Conservation (phyloP, 2,797 vertebrate genomes). For the Acrossocheilus fasciatus region DNA sequence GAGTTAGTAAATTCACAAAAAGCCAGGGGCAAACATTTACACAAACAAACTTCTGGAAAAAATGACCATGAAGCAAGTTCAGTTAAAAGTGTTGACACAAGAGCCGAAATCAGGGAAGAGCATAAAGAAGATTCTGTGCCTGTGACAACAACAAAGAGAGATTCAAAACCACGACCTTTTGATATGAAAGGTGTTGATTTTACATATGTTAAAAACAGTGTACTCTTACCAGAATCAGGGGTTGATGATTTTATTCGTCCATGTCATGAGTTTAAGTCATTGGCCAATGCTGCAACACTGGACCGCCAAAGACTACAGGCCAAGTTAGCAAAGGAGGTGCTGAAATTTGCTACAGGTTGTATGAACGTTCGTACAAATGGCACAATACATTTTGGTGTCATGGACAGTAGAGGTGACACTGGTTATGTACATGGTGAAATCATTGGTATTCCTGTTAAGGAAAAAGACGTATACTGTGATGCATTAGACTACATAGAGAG, state of each 20-base stretch:
- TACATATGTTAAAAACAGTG: conserved; percentile 79
- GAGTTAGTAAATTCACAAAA: conserved; percentile 68
- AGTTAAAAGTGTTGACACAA: neutral
- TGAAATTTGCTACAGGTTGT: conserved; percentile 84
- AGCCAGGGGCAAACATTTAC: conserved; percentile 10
- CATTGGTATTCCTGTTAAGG: conserved; percentile 74
- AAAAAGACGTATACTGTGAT: conserved; percentile 79
- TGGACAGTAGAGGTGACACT: conserved; percentile 77
- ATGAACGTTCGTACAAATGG: conserved; percentile 87
- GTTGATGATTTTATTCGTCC: conserved; percentile 77
- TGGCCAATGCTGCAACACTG: conserved; percentile 72
- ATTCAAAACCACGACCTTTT: conserved; percentile 79
- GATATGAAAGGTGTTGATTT: conserved; percentile 71
- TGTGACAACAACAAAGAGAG: conserved; percentile 62
- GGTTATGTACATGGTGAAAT: conserved; percentile 81
- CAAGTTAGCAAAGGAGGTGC: conserved; percentile 83
- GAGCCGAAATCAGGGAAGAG: conserved; percentile 9
- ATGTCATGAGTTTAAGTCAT: conserved; percentile 87
- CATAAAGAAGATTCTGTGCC: conserved; percentile 2
- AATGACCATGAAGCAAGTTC: conserved; percentile 18
- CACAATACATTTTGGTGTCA: conserved; percentile 87
- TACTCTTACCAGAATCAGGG: conserved; percentile 84
- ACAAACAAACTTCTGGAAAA: neutral
- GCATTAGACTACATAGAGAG: conserved; percentile 80
- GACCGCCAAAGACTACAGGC: conserved; percentile 75